Conservation (phyloP, 2,888 invertebrate species). For the Cephalotes varians region DNA sequence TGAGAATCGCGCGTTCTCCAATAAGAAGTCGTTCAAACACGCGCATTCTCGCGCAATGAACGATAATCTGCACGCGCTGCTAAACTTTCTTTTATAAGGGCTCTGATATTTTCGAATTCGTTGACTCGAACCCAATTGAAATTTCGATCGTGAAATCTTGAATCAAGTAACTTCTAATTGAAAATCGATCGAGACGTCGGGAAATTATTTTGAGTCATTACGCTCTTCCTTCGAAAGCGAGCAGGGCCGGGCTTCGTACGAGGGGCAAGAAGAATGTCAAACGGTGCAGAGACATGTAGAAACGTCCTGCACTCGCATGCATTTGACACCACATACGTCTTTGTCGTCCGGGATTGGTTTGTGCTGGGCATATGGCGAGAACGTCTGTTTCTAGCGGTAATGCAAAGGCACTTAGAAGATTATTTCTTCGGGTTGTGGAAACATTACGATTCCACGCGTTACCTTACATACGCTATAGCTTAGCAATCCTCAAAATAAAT, state of each 20-base stretch:
- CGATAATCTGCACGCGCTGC: neutral
- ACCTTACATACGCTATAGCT: neutral
- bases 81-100: neutral
- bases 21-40: neutral
- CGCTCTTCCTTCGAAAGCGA: neutral
- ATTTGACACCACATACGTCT: conserved; percentile 69
- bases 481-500: neutral
- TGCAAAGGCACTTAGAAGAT: conserved; percentile 24
- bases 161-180: neutral
- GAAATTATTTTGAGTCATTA: neutral
- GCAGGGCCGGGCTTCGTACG: conserved; percentile 7
- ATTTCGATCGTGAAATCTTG: neutral
- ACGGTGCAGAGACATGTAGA: conserved; percentile 25
- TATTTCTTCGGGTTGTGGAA: conserved; percentile 23
- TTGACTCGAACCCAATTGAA: neutral
- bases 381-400: conserved; percentile 35
- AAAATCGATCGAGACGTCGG: neutral
- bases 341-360: conserved; percentile 39
- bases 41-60: neutral
- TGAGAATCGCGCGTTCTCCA: neutral
- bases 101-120: neutral
- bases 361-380: conserved; percentile 52
- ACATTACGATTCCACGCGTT: conserved; percentile 17
- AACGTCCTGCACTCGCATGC: conserved; percentile 46
- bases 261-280: conserved; percentile 40